Evolutionary conservation across 2,113 vertebrate genomes (phyloP).

Genomic region (Fukomys damarensis): DNA sequence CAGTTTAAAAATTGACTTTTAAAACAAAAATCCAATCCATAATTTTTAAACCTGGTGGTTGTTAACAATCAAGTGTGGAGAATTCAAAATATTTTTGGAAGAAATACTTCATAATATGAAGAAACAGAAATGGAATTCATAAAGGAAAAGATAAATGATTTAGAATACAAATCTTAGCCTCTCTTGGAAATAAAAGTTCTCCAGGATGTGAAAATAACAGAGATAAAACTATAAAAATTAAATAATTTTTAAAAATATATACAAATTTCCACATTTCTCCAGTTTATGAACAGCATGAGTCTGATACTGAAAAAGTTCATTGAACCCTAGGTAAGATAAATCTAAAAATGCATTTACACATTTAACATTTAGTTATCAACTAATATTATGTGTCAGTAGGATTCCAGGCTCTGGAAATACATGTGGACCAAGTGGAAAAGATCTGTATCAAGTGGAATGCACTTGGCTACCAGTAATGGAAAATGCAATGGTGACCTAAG

Average conservation of each 20-base stretch:
- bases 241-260: not conserved
- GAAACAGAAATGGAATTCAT: not conserved
- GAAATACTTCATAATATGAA: not conserved
- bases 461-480: not conserved
- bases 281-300: not conserved
- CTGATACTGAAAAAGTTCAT: not conserved
- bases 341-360: not conserved
- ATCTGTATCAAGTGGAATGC: not conserved
- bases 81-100: not conserved
- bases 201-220: not conserved
- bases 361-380: not conserved
- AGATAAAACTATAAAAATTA: not conserved
- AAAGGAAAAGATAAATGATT: not conserved
- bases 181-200: not conserved
- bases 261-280: not conserved
- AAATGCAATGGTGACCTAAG: not conserved
- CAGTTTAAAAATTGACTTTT: not conserved
- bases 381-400: not conserved
- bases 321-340: not conserved
- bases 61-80: not conserved
- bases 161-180: not conserved
- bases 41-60: not conserved
- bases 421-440: not conserved
- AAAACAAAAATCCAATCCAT: not conserved
- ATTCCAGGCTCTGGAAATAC: not conserved